A percentile compares a stretch with the other conserved stretches of the same genome.
Evolutionary conservation across 2,888 invertebrate species (phyloP).

Genomic region (Rotaria socialis): DNA sequence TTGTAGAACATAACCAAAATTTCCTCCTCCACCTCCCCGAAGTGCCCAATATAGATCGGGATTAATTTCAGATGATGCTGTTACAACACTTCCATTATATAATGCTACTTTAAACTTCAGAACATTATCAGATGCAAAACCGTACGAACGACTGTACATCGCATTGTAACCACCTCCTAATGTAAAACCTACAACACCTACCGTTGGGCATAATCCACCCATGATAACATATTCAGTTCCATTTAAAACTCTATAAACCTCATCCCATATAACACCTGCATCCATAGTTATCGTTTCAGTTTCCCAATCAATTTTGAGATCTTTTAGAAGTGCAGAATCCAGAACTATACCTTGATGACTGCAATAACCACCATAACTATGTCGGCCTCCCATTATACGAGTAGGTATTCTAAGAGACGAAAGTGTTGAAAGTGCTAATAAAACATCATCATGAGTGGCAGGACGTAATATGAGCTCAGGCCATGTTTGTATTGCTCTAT

Average conservation of each 20-base stretch:
- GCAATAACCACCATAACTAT: constrained; percentile 7
- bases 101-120: constrained; percentile 13
- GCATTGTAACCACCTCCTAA: constrained; percentile 28
- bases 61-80: neutral
- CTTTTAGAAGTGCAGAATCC: neutral
- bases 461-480: neutral
- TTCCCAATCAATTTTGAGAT: neutral
- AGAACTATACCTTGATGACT: constrained; percentile 23
- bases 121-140: constrained; percentile 6
- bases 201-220: constrained; percentile 1
- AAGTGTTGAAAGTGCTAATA: neutral
- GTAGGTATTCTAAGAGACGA: neutral
- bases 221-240: neutral
- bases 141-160: constrained; percentile 7
- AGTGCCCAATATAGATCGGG: neutral
- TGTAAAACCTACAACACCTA: constrained; percentile 29
- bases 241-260: neutral
- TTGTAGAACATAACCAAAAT: constrained; percentile 3
- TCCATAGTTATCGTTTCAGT: constrained; percentile 8
- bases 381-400: neutral
- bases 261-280: neutral
- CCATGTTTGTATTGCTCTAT: constrained; percentile 10
- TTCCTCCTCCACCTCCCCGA: constrained; percentile 20
- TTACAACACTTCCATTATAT: neutral
- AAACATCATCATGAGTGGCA: neutral